Evolutionary conservation across 2,113 vertebrate genomes (phyloP), one percentile per base, ranked within the genome.

Genomic region (Hymenochirus boettgeri): DNA sequence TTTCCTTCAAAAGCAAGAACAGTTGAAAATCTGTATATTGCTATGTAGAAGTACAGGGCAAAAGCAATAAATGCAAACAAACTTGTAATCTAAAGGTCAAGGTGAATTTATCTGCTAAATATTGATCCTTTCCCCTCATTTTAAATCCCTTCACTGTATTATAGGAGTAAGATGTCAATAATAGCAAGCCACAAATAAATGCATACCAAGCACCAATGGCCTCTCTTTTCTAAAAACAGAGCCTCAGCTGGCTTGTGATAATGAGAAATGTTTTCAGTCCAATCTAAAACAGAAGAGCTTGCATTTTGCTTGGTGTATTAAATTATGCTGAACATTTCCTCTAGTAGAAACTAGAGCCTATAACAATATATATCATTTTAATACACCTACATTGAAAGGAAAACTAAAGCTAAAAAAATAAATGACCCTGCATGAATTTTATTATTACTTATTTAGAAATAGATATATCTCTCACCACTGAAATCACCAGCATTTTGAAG

Each of bases 101-200:
- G 21, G 31, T 57, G 55, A 33, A 57, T 33, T 57, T 57, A 39
- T 57, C 24, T 35, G n/a, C n/a, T n/a, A n/a, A n/a, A n/a, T n/a
- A n/a, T n/a, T n/a, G n/a, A n/a, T n/a, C n/a, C n/a, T n/a, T n/a
- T n/a, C n/a, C n/a, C n/a, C n/a, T n/a, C n/a, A n/a, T n/a, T n/a
- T n/a, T n/a, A n/a, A n/a, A n/a, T n/a, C n/a, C n/a, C n/a, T n/a
- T n/a, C n/a, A n/a, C n/a, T n/a, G n/a, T n/a, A n/a, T n/a, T n/a
- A 17, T 13, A 21, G 2, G 37, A 24, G 27, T 13, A 35, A 13
- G 15, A 27, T 12, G n/a, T 22, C 24, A 47, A 42, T 56, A 56
- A 5, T 47, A 56, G 13, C 25, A 56, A 39, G 42, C 19, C 15
- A 17, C 26, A 45, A 2, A 18, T 45, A 21, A 56, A 19, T 9